Conservation (phyloP, 2,797 vertebrate genomes). For the Vipera latastei region DNA sequence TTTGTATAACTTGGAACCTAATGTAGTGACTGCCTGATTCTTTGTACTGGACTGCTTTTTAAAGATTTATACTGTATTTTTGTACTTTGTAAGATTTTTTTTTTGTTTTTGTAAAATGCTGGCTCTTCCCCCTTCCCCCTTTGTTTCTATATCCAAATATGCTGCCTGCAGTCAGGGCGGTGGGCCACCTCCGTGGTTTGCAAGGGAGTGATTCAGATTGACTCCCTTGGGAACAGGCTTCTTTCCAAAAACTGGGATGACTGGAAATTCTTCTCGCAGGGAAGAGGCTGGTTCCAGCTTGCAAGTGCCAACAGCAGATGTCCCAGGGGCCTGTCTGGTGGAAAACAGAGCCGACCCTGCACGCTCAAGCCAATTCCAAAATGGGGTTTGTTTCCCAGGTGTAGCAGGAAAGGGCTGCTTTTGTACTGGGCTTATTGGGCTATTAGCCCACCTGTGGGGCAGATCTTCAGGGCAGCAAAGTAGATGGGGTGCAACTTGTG, state of each 20-base stretch:
- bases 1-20: slow-evolving; percentile 65
- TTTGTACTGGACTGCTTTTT: slow-evolving; percentile 66
- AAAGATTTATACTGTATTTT: slow-evolving; percentile 78
- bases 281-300: background rate
- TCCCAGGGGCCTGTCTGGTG: too few species aligned
- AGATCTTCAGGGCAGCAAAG: background rate
- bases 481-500: background rate
- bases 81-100: slow-evolving; percentile 71
- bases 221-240: background rate
- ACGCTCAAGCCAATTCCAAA: background rate
- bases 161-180: background rate
- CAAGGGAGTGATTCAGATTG: background rate
- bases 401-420: background rate
- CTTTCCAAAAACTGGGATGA: background rate
- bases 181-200: too few species aligned
- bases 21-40: slow-evolving; percentile 66
- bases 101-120: slow-evolving; percentile 62
- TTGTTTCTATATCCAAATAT: background rate
- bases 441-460: background rate
- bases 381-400: background rate
- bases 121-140: slow-evolving; percentile 35
- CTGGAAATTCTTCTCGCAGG: background rate
- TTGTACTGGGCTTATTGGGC: background rate
- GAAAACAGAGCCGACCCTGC: background rate
- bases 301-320: background rate